Conservation (phyloP, 2,888 invertebrate species). For the Athrips mouffetella region DNA sequence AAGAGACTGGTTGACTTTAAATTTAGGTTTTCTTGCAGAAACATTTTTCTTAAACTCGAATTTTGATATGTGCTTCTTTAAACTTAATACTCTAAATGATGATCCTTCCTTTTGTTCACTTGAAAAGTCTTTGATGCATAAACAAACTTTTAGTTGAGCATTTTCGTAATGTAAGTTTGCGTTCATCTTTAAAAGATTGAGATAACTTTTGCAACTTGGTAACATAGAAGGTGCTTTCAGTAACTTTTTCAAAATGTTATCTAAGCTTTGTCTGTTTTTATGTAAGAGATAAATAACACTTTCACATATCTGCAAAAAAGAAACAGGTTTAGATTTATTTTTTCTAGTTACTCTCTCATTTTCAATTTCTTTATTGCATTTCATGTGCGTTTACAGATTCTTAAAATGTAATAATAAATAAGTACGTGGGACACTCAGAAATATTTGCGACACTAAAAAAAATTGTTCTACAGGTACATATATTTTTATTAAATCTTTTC, state of each 20-base stretch:
- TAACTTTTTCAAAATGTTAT: constrained; percentile 33
- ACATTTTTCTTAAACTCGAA: constrained; percentile 2
- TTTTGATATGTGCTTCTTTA: constrained; percentile 17
- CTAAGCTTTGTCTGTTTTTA: constrained; percentile 36
- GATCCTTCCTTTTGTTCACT: constrained; percentile 11
- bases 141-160: constrained; percentile 37
- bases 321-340: not conserved
- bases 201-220: constrained; percentile 34
- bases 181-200: constrained; percentile 39
- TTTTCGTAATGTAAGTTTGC: constrained; percentile 42
- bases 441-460: no score
- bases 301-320: constrained; percentile 36
- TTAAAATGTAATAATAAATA: not conserved
- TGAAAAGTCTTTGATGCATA: constrained; percentile 10
- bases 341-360: no score
- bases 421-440: not conserved
- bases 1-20: not conserved
- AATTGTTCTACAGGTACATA: no score
- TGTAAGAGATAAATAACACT: constrained; percentile 34
- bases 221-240: constrained; percentile 31
- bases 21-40: not conserved
- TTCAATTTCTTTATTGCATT: no score
- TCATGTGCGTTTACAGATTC: not conserved
- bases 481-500: no score
- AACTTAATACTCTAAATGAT: constrained; percentile 10